phyloP scores from a whole-genome alignment of 2,113 vertebrate genomes.

The zebrafish (Danio rerio) region DNA sequence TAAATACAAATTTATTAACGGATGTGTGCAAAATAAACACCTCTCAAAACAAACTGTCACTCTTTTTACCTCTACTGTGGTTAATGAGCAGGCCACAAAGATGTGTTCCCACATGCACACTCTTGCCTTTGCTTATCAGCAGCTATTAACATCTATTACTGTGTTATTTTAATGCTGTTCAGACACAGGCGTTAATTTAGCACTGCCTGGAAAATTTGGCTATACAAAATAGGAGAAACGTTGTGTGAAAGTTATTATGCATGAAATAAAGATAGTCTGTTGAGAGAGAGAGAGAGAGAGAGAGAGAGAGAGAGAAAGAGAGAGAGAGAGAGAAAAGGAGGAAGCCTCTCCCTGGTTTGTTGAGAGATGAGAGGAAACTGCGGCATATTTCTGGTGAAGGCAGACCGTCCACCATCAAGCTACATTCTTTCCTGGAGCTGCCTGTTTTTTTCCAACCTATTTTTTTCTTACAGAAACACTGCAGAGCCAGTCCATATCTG shows the following conservation, averaged over 20 bases:
- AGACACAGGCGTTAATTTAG: not conserved
- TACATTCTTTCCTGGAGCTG: slow-evolving; percentile 58
- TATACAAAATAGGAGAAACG: not conserved
- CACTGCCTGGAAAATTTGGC: not conserved
- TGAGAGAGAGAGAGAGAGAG: slow-evolving; percentile 32
- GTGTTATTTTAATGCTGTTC: slow-evolving; percentile 44
- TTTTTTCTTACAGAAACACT: not conserved
- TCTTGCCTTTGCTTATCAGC: slow-evolving; percentile 32
- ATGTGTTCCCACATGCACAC: slow-evolving; percentile 45
- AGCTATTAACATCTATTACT: slow-evolving; percentile 42
- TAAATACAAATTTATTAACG: not conserved
- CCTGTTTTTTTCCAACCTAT: slow-evolving; percentile 25
- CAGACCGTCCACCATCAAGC: slow-evolving; percentile 44
- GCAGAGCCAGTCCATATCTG: slow-evolving; percentile 23
- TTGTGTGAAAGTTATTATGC: slow-evolving; percentile 13
- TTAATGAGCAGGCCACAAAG: slow-evolving; percentile 40
- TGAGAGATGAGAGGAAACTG: slow-evolving; percentile 59
- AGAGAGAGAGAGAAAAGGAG: slow-evolving; percentile 43
- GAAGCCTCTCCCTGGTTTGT: slow-evolving; percentile 57
- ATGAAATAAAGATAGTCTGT: not conserved
- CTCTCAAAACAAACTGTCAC: not conserved
- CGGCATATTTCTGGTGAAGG: slow-evolving; percentile 59
- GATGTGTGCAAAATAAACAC: not conserved
- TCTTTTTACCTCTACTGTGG: not conserved
- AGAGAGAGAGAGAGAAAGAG: slow-evolving; percentile 41